Base-by-base conservation (phyloP, 1,140 invertebrate species). In the Drosophila setifemur region DNA sequence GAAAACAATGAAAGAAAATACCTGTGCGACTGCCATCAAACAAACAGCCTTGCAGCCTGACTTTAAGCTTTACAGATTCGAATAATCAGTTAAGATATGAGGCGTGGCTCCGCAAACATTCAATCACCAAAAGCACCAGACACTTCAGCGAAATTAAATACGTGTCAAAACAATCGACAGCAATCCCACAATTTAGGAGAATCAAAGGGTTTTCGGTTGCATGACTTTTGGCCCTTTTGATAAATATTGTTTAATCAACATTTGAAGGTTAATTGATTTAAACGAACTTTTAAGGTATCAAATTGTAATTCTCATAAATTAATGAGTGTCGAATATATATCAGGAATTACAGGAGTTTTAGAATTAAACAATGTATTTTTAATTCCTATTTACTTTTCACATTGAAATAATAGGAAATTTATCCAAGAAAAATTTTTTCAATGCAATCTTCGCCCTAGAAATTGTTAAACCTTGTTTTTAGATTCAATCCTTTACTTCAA, bases 1-100 rank as follows among this genome's bases (percentile, higher is more conserved):
- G 18, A 21, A 31, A 26, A 63, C 57, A 39, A 48, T 74, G 43
- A 73, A 85, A 66, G 66, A 53, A 78, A 83, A 83, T 78, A 83
- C 71, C 50, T 55, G 53, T 78, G 66, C 40, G 49, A 54, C 48
- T 47, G 52, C 28, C 25, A 53, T 25, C 53, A 39, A 12, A 40
- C 12, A 28, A 31, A 45, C 78, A 78, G 58, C 78, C 74, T 85
- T 78, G 81, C 70, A 78, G 58, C 73, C 40, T 78, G 70, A 74
- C 78, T 74, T 73, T 83, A 82, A 83, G 73, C 73, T 48, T 42
- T 18, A 18, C 9, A 14, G 39, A 67, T 19, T 18, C 7, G 25
- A 48, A 67, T 49, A 81, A 77, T 72, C 58, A 69, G 44, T 47
- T 68, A 68, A 25, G 31, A 50, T 49, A 33, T 6, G 9, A 18